phyloP scores from a whole-genome alignment of 1,140 invertebrate species.

The Drosophila kanapiae region DNA sequence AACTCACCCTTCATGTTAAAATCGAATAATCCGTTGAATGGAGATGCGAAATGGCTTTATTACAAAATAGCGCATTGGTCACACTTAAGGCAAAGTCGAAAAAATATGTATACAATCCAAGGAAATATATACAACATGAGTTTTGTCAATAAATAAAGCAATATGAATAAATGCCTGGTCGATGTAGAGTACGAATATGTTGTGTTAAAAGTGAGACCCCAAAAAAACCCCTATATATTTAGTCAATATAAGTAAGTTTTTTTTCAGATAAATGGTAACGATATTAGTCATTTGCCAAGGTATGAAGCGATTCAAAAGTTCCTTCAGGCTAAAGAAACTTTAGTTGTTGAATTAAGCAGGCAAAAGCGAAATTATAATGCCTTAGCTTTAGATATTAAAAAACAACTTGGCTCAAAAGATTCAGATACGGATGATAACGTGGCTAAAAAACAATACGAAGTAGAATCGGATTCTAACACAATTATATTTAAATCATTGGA shows the following conservation, averaged over 20 bases:
- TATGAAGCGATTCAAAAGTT: slow-evolving; percentile 91
- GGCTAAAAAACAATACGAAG: background rate
- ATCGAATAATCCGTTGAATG: background rate
- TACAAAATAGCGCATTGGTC: background rate
- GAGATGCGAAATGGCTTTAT: background rate
- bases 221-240: too few species aligned
- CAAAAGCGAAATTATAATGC: slow-evolving; percentile 51
- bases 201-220: slow-evolving; percentile 71
- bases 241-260: slow-evolving; percentile 57
- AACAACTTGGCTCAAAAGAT: background rate
- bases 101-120: slow-evolving; percentile 48
- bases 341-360: slow-evolving; percentile 90
- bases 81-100: slow-evolving; percentile 17
- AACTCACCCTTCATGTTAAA: background rate
- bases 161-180: slow-evolving; percentile 51
- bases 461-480: background rate
- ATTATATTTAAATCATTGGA: background rate
- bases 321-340: slow-evolving; percentile 89
- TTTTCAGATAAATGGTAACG: slow-evolving; percentile 90
- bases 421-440: background rate
- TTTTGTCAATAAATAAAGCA: slow-evolving; percentile 37
- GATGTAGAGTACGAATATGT: slow-evolving; percentile 70
- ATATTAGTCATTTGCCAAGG: slow-evolving; percentile 89
- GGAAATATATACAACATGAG: slow-evolving; percentile 44
- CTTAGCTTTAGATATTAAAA: slow-evolving; percentile 13